A percentile compares a stretch with the other conserved stretches of the same genome.
phyloP scores from a whole-genome alignment of 2,113 vertebrate species.

The Aleadryas rufinucha region DNA sequence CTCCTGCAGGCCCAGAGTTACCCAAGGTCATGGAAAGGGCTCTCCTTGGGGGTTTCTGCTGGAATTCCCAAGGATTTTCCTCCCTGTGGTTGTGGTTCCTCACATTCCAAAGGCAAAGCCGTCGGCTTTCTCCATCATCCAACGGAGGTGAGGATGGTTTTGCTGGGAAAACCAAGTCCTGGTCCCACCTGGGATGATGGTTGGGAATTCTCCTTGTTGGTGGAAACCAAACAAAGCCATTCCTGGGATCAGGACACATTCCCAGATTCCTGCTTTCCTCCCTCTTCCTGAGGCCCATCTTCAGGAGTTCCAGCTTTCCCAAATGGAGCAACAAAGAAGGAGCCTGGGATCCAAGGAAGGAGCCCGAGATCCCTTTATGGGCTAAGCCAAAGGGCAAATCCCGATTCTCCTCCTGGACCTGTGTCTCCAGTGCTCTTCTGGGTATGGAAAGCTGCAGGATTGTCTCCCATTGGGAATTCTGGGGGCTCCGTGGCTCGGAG shows the following conservation, averaged over 20 bases:
- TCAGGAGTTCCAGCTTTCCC: not conserved
- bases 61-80: not conserved
- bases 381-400: not conserved
- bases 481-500: not conserved
- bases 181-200: rapidly evolving
- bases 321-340: not conserved
- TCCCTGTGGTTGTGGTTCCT: rapidly evolving
- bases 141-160: not conserved
- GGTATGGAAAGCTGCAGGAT: not conserved
- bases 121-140: not conserved
- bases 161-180: not conserved
- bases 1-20: not conserved
- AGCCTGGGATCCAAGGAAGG: not conserved
- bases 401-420: rapidly evolving
- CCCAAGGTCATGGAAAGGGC: not conserved
- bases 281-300: not conserved
- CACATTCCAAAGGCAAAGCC: not conserved
- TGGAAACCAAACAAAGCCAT: not conserved
- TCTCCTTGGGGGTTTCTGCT: not conserved
- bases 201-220: not conserved
- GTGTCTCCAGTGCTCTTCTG: not conserved
- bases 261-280: not conserved
- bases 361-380: not conserved
- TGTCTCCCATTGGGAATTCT: not conserved
- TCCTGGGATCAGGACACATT: not conserved